Conservation (phyloP, 2,797 vertebrate species). For the Callimico goeldii region DNA sequence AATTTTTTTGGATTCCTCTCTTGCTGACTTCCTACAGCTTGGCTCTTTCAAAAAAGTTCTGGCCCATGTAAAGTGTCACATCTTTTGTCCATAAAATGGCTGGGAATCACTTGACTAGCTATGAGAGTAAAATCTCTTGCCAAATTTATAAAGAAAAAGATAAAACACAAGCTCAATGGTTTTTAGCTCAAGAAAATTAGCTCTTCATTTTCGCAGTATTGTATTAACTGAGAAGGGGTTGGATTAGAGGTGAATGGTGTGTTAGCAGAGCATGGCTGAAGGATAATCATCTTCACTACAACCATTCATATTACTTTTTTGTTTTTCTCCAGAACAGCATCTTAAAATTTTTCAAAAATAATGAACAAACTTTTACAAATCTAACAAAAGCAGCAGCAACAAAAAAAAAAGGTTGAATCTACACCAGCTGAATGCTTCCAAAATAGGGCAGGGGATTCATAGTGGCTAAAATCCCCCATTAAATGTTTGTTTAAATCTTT, state of each 20-base stretch:
- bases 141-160: background rate
- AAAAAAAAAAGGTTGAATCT: background rate
- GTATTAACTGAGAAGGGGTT: background rate
- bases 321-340: background rate
- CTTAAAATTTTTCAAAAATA: slow-evolving; percentile 16
- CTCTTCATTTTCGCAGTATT: background rate
- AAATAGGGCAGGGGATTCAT: accelerated
- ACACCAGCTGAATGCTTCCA: background rate
- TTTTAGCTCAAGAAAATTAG: slow-evolving; percentile 28
- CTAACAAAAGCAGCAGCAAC: background rate
- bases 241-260: background rate
- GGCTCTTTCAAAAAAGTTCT: background rate
- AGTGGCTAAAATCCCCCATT: accelerated
- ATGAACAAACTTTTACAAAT: background rate
- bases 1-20: background rate
- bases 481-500: background rate
- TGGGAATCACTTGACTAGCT: background rate
- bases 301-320: background rate
- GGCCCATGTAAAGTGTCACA: background rate
- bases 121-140: background rate
- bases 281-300: background rate
- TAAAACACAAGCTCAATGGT: background rate
- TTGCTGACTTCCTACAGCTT: background rate
- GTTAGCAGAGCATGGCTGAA: background rate
- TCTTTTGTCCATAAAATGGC: background rate